A percentile compares a stretch with the other conserved stretches of the same genome.
These are phyloP conservation scores for Pterocles gutturalis DNA, from an alignment of 2,113 vertebrate species.

Conservation along the genomic window DNA sequence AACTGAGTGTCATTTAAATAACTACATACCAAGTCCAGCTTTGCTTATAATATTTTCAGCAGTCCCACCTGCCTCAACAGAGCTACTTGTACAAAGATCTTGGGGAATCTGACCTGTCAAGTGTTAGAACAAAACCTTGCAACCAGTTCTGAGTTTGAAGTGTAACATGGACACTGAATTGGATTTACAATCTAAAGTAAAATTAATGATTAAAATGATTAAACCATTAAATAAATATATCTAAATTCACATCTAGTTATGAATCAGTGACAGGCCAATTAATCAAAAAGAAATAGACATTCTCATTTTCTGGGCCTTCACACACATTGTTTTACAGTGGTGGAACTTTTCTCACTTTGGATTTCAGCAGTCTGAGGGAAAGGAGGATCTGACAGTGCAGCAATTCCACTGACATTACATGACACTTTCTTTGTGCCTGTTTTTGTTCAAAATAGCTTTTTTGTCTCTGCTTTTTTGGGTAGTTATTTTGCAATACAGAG, in stretches of 20 bases:
- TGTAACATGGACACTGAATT: background rate
- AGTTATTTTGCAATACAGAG: background rate
- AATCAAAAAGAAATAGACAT: background rate
- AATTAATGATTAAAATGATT: constrained; percentile 47
- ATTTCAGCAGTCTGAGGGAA: background rate
- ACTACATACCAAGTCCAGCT: background rate
- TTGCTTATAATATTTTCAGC: background rate
- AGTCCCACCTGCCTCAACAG: background rate
- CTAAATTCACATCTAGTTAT: background rate
- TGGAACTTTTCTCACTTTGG: background rate
- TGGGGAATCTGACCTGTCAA: background rate
- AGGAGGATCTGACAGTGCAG: background rate
- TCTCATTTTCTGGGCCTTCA: background rate
- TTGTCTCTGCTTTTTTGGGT: background rate
- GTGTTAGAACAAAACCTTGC: background rate
- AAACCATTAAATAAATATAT: constrained; percentile 28
- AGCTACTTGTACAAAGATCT: background rate
- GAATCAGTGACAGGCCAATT: constrained; percentile 14
- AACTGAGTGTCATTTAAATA: background rate
- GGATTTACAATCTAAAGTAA: background rate
- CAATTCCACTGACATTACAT: background rate
- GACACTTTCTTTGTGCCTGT: background rate
- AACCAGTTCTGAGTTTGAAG: background rate
- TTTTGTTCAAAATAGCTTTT: background rate
- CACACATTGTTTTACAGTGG: background rate